Base-by-base conservation (phyloP, 2,888 invertebrate species). In the Trissoscelio sp. region DNA sequence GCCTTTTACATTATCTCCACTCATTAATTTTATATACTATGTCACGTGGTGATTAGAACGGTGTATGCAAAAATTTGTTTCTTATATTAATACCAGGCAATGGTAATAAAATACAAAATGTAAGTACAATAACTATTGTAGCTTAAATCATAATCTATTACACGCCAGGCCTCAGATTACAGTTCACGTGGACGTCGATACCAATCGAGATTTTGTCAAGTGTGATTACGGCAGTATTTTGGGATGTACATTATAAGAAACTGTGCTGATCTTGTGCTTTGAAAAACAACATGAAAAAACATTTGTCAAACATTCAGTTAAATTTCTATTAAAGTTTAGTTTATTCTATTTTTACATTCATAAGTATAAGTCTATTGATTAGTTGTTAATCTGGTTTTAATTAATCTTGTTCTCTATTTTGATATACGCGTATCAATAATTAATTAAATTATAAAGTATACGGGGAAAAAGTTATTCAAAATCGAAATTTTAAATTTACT, bases 91-190 rank as follows among this genome's bases (percentile, higher is more conserved):
- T 86, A 84, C 83, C 86, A 85, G 86, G 85, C 86, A 85, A 84
- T 86, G 82, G 83, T 83, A 83, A 88, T 88, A 90, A 90, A 87
- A 87, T 91, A 91, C 88, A 88, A 90, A 88, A 89, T 87, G 89
- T 90, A 91, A 91, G 91, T 91, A 91, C 91, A 89, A 89, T 88
- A 89, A 91, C 88, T 90, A 91, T 91, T 90, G 89, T 90, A 89
- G 88, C 88, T 91, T 88, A 90, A 88, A 88, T 88, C 88, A 89
- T 86, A 89, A 88, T 89, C 86, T 89, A 88, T 86, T 86, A 74
- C 84, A 83, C 87, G 88, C 87, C 88, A 88, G 85, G 88, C 86
- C 88, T 88, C 91, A 88, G 89, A 88, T 83, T 83, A 70, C 55
- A 80, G 44, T 46, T 73, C 12, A 39, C 58, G 75, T 69, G 58